phyloP scores from a whole-genome alignment of 2,113 vertebrate species.

The Eleginops maclovinus region DNA sequence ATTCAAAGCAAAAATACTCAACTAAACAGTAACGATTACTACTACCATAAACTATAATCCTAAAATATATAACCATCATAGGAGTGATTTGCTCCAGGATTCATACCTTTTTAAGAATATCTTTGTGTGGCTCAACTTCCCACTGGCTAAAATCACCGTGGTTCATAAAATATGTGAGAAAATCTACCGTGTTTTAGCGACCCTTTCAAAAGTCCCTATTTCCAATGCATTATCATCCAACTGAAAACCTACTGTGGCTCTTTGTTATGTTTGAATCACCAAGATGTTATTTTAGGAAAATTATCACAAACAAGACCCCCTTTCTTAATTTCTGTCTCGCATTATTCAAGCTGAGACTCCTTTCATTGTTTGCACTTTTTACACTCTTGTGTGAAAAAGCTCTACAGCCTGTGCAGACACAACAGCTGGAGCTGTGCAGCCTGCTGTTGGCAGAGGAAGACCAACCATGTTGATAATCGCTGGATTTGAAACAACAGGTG shows the following conservation, averaged over 20 bases:
- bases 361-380: conserved; percentile 33
- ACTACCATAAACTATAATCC: background rate
- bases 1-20: background rate
- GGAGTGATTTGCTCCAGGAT: background rate
- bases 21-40: background rate
- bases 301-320: conserved; percentile 10
- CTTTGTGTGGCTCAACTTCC: background rate
- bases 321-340: conserved; percentile 1
- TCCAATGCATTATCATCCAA: conserved; percentile 1
- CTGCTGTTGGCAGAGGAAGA: conserved; percentile 18
- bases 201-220: too few relatives aligned
- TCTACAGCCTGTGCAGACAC: conserved; percentile 13
- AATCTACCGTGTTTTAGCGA: background rate
- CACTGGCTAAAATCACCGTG: background rate
- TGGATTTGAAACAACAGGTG: conserved; percentile 63
- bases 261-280: background rate
- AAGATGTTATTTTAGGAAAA: conserved; percentile 9
- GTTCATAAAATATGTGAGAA: background rate
- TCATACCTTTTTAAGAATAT: background rate
- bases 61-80: background rate
- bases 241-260: background rate
- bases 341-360: conserved; percentile 21
- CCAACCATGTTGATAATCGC: conserved; percentile 49
- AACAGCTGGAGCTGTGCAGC: conserved; percentile 25
- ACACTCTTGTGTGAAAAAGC: conserved; percentile 14